These are phyloP conservation scores for Calliphora vicina DNA, from an alignment of 1,140 invertebrate genomes.

Conservation along the genomic window DNA sequence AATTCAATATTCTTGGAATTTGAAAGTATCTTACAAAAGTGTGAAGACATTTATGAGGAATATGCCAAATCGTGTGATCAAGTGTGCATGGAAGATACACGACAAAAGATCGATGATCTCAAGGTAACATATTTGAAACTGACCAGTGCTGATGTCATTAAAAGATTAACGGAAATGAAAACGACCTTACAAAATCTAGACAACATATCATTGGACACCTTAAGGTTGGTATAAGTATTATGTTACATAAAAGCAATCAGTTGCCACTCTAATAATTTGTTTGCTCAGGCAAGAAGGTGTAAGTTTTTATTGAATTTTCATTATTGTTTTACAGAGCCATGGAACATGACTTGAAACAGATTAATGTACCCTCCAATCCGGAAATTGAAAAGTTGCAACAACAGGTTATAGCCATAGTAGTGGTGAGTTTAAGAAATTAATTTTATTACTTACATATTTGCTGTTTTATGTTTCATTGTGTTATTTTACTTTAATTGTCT, in stretches of 20 bases:
- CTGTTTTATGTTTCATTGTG: background rate
- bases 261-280: background rate
- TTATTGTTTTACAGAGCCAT: constrained; percentile 48
- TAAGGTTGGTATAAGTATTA: constrained; percentile 45
- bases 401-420: constrained; percentile 62
- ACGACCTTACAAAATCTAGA: constrained; percentile 60
- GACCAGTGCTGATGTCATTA: constrained; percentile 60
- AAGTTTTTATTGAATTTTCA: background rate
- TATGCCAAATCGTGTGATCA: constrained; percentile 74
- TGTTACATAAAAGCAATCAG: no score
- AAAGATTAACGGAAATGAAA: constrained; percentile 59
- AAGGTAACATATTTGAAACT: constrained; percentile 55
- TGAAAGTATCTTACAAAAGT: constrained; percentile 56
- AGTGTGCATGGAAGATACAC: constrained; percentile 70
- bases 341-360: constrained; percentile 61
- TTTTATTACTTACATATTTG: background rate
- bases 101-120: constrained; percentile 66
- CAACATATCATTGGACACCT: constrained; percentile 59
- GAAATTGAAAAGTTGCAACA: constrained; percentile 61
- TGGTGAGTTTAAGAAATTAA: constrained; percentile 51
- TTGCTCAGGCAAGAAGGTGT: background rate
- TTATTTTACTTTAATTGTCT: background rate
- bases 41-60: constrained; percentile 66
- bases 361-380: constrained; percentile 60
- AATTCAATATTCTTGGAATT: constrained; percentile 57